Evolutionary conservation across 2,797 vertebrate species (phyloP).

Genomic region (Myripristis jacobus): DNA sequence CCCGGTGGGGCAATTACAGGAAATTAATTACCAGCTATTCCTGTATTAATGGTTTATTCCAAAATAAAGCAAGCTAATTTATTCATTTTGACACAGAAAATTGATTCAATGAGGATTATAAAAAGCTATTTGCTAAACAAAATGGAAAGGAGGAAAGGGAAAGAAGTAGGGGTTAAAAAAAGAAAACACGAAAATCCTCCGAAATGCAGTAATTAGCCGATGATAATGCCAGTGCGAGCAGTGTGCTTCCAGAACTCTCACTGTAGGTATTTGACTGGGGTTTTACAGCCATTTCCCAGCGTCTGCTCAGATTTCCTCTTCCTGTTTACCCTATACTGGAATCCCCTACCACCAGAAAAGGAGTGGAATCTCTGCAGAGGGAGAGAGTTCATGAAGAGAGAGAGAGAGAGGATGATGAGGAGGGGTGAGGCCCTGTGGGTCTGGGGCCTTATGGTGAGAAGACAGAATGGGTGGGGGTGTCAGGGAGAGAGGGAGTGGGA

Average conservation of each 20-base stretch:
- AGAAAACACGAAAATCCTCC: conserved; percentile 75
- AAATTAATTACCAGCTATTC: conserved; percentile 85
- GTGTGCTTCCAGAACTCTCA: conserved; percentile 51
- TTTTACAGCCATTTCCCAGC: conserved; percentile 57
- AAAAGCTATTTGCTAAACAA: conserved; percentile 85
- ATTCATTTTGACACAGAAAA: conserved; percentile 83
- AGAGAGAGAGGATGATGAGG: conserved; percentile 46
- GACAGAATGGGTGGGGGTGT: conserved; percentile 61
- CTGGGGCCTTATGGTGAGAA: conserved; percentile 65
- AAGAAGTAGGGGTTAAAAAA: conserved; percentile 79
- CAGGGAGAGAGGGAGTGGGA: conserved; percentile 42
- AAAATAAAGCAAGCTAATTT: conserved; percentile 86
- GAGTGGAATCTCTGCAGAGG: conserved; percentile 73
- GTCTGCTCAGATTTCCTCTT: conserved; percentile 72
- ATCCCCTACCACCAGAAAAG: conserved; percentile 66
- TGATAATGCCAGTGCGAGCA: conserved; percentile 64
- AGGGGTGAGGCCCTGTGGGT: conserved; percentile 59
- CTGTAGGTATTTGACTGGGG: conserved; percentile 57
- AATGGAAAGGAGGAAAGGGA: conserved; percentile 72
- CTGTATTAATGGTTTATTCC: conserved; percentile 84
- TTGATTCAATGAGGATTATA: conserved; percentile 82
- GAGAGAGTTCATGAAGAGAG: too few relatives aligned
- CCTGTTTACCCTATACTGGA: conserved; percentile 72
- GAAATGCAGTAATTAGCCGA: conserved; percentile 78
- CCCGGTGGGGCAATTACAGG: conserved; percentile 84